phyloP scores from a whole-genome alignment of 2,797 vertebrate species.

The Rhabdophis nuchalis region DNA sequence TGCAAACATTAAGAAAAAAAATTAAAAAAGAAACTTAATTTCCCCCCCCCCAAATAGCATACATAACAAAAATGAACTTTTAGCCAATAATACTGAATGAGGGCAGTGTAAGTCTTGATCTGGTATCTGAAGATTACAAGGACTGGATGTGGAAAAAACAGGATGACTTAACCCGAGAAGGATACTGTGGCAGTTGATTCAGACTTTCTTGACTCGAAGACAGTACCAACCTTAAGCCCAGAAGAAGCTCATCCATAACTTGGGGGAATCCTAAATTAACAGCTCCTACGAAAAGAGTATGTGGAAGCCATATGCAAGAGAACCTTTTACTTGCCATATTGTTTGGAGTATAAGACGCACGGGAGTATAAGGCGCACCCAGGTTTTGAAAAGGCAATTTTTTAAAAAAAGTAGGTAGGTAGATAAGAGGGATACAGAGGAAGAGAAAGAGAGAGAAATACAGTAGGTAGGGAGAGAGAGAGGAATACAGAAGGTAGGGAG shows the following conservation, averaged over 20 bases:
- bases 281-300: not conserved
- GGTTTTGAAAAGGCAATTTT: too few species aligned
- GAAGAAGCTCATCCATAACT: not conserved
- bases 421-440: too few species aligned
- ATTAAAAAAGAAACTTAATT: not conserved
- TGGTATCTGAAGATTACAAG: not conserved
- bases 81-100: not conserved
- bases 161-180: not conserved
- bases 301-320: not conserved
- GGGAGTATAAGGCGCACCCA: too few species aligned
- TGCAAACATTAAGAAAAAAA: not conserved
- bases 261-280: not conserved
- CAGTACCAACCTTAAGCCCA: not conserved
- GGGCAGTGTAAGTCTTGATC: not conserved
- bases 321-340: not conserved
- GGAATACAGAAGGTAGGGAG: too few species aligned
- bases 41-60: not conserved
- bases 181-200: not conserved
- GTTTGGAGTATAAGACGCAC: too few species aligned
- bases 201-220: not conserved
- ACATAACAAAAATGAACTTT: not conserved
- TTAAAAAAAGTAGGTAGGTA: too few species aligned
- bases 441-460: too few species aligned
- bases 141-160: not conserved
- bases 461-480: too few species aligned